Evolutionary conservation across 2,888 invertebrate genomes (phyloP).

Genomic region (Crematogaster levior): DNA sequence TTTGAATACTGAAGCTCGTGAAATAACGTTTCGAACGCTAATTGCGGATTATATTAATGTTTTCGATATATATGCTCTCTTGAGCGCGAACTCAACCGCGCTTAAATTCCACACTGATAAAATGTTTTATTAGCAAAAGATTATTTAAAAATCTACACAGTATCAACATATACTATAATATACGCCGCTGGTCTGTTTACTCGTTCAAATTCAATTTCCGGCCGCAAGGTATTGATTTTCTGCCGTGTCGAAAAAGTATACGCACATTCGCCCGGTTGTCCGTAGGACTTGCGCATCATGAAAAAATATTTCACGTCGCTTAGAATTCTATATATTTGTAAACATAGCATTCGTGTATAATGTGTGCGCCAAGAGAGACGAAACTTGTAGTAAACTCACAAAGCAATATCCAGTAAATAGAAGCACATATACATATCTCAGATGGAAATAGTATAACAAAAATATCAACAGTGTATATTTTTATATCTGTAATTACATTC

Average conservation of each 20-base stretch:
- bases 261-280: slow-evolving; percentile 18
- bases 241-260: slow-evolving; percentile 39
- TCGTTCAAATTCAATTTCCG: slow-evolving; percentile 74
- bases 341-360: background rate
- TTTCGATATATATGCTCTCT: background rate
- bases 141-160: slow-evolving; percentile 33
- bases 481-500: background rate
- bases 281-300: slow-evolving; percentile 34
- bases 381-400: background rate
- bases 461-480: background rate
- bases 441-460: background rate
- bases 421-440: background rate
- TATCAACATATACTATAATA: slow-evolving; percentile 45
- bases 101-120: slow-evolving; percentile 1
- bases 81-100: background rate
- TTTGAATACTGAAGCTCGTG: background rate
- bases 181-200: slow-evolving; percentile 63
- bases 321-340: slow-evolving; percentile 2
- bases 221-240: slow-evolving; percentile 69
- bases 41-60: background rate
- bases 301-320: slow-evolving; percentile 66
- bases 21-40: background rate
- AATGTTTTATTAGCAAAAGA: background rate
- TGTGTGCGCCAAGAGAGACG: background rate
- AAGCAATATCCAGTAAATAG: background rate